Evolutionary conservation across 2,888 invertebrate species (phyloP), one percentile per base, ranked within the genome.

Genomic region (Lacanobia oleracea): DNA sequence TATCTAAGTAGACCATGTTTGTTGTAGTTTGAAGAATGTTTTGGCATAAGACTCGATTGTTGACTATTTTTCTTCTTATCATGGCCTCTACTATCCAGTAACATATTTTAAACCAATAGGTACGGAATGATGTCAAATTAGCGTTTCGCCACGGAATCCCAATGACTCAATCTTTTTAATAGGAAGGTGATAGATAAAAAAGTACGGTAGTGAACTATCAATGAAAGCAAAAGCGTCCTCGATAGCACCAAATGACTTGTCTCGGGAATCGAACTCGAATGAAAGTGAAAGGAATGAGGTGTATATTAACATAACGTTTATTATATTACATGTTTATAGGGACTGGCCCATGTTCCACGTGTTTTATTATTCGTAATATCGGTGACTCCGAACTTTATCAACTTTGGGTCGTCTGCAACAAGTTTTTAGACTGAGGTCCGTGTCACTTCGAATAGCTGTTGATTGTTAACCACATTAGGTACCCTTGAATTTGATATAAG

Each of bases 211-310:
- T 85, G 83, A 86, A 82, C 88, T 86, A 86, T 86, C 82, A 86
- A 92, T 76, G 93, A 95, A 95, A 94, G 93, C 90, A 94, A 94
- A 91, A 94, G 89, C 89, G 92, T 93, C 87, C 91, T 91, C 92
- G 87, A 90, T 92, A 90, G 89, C 86, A 89, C 89, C 81, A 92
- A 94, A 94, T 92, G 91, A 91, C 90, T 91, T 88, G 91, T 87
- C 90, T 90, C 91, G 89, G 92, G 92, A 94, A 91, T 92, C 91
- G 90, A 90, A 92, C 92, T 91, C 89, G 88, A 90, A 85, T 88
- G 94, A 95, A 90, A 95, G 94, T 93, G 94, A 95, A 94, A 94
- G 93, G 89, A 90, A 89, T 86, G 83, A 77, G 75, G 80, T n/a
- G n/a, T 83, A 74, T 87, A 87, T 89, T 87, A 88, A 87, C 86